These are phyloP conservation scores for Pheosia gnoma DNA, from an alignment of 2,888 invertebrate species.

Conservation along the genomic window DNA sequence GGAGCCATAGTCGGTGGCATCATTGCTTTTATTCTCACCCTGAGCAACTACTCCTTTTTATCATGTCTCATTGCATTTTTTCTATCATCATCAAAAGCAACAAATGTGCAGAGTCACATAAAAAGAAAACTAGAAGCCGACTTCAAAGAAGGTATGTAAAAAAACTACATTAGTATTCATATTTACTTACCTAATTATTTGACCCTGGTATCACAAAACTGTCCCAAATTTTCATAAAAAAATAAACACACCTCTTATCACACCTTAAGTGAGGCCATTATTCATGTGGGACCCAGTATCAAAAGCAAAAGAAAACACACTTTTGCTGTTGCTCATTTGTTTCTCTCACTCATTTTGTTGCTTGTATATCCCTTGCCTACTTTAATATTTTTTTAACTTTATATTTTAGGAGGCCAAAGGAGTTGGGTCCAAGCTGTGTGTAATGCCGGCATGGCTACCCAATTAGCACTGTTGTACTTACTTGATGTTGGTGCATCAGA, in stretches of 20 bases:
- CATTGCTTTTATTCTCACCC: slow-evolving; percentile 90
- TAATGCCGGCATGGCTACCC: slow-evolving; percentile 94
- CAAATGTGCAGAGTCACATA: slow-evolving; percentile 87
- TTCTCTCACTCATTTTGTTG: too few relatives aligned
- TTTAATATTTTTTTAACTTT: neutral
- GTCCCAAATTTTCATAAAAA: too few relatives aligned
- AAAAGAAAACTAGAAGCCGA: slow-evolving; percentile 90
- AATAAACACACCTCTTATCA: too few relatives aligned
- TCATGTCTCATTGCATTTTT: slow-evolving; percentile 90
- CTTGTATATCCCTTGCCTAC: too few relatives aligned
- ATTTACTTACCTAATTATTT: too few relatives aligned
- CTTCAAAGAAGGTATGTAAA: slow-evolving; percentile 88
- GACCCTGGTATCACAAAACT: too few relatives aligned
- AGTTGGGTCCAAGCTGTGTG: slow-evolving; percentile 96
- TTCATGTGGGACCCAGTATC: too few relatives aligned
- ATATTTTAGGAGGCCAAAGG: slow-evolving; percentile 89
- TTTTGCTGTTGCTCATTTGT: too few relatives aligned
- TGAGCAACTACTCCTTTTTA: slow-evolving; percentile 91
- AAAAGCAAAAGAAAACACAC: too few relatives aligned
- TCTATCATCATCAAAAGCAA: slow-evolving; percentile 90
- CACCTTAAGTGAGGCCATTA: too few relatives aligned
- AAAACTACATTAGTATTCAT: too few relatives aligned
- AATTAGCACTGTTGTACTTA: slow-evolving; percentile 90
- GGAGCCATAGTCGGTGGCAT: slow-evolving; percentile 89
- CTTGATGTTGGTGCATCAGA: slow-evolving; percentile 92